phyloP scores from a whole-genome alignment of 1,140 invertebrate species.

The Drosophila gunungcola region DNA sequence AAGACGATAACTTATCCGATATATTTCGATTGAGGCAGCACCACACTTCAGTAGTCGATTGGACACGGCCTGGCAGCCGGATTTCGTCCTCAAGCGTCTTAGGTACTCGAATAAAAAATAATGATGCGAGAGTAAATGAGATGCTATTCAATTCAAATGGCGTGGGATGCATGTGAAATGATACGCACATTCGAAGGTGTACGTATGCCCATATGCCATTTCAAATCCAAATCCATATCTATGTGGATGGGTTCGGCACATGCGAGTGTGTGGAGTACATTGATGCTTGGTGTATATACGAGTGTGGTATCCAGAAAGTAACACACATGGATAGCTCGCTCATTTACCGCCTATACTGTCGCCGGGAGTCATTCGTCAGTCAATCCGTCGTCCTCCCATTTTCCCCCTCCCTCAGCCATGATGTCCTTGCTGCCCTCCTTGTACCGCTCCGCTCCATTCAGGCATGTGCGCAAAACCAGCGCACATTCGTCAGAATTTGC shows the following conservation, averaged over 20 bases:
- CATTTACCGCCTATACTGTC: constrained; percentile 66
- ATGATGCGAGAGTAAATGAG: constrained; percentile 68
- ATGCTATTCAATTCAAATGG: constrained; percentile 52
- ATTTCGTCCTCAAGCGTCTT: constrained; percentile 17
- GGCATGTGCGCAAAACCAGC: constrained; percentile 58
- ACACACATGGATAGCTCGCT: constrained; percentile 68
- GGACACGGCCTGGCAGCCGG: constrained; percentile 30
- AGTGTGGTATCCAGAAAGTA: constrained; percentile 40
- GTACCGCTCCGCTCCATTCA: constrained; percentile 12
- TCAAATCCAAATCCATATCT: constrained; percentile 19
- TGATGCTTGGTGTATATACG: constrained; percentile 28
- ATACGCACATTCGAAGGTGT: constrained; percentile 37
- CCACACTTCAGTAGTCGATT: constrained; percentile 29
- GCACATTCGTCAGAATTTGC: constrained; percentile 83
- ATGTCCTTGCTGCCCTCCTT: neutral
- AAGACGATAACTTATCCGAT: constrained; percentile 1
- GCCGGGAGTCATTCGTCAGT: constrained; percentile 66
- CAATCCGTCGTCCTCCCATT: constrained; percentile 18
- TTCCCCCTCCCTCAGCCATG: neutral
- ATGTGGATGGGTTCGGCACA: constrained; percentile 42
- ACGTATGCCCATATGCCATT: neutral
- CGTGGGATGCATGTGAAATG: constrained; percentile 39
- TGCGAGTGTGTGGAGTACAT: constrained; percentile 35
- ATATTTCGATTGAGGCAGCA: constrained; percentile 7
- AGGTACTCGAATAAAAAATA: constrained; percentile 55